Conservation (phyloP, 2,113 vertebrate species). For the Ramphastos sulfuratus region DNA sequence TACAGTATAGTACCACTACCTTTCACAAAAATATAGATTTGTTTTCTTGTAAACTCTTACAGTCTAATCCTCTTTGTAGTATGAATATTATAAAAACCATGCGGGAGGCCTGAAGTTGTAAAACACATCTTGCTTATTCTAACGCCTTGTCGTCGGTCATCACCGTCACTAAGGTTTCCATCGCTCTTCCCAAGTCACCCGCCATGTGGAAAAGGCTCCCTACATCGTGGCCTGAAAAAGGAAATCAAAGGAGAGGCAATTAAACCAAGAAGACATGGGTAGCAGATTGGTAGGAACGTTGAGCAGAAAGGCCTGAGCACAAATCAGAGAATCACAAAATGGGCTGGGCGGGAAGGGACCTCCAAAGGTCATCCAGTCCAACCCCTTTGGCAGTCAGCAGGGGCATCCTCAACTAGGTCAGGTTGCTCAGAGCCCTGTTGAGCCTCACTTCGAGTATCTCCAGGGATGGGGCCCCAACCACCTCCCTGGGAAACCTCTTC, state of each 20-base stretch:
- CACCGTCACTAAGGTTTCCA: slow-evolving; percentile 94
- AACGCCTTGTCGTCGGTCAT: slow-evolving; percentile 91
- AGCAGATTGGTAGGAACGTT: not conserved
- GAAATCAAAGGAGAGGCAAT: slow-evolving; percentile 30
- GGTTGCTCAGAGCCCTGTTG: too few relatives aligned
- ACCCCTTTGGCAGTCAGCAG: too few relatives aligned
- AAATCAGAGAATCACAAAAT: too few relatives aligned
- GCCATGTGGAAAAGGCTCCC: slow-evolving; percentile 96
- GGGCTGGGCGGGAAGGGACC: too few relatives aligned
- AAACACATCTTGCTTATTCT: slow-evolving; percentile 85
- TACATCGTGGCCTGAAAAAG: slow-evolving; percentile 87
- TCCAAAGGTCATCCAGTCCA: too few relatives aligned
- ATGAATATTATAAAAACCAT: slow-evolving; percentile 96
- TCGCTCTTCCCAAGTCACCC: slow-evolving; percentile 91
- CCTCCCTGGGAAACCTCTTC: too few relatives aligned
- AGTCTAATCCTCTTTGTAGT: slow-evolving; percentile 92
- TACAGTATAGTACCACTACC: slow-evolving; percentile 96
- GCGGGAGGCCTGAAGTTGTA: slow-evolving; percentile 83
- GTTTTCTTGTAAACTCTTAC: slow-evolving; percentile 97
- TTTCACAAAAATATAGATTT: slow-evolving; percentile 99
- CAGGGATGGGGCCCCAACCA: too few relatives aligned
- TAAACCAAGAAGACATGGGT: rapidly evolving
- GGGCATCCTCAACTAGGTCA: too few relatives aligned
- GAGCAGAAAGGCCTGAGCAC: not conserved
- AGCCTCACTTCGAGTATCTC: too few relatives aligned